Base-by-base conservation (phyloP, 2,113 vertebrate species). In the Calidris pugnax region DNA sequence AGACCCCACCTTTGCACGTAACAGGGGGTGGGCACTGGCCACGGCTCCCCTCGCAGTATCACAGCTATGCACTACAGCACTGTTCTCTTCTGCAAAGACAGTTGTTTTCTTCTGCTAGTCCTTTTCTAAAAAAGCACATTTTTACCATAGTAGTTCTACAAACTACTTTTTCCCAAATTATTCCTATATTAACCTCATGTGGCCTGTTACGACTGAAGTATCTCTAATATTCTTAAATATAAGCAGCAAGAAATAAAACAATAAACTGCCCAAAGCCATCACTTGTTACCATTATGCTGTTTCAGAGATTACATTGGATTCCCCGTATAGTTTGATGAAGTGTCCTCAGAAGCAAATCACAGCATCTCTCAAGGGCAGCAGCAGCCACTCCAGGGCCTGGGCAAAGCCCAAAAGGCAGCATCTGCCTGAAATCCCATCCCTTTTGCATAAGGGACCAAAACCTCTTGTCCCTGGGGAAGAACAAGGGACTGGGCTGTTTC, bases 1-100 rank as follows among this genome's bases (percentile, higher is more conserved):
- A 24, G 56, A 48, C 10, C 18, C 30, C 37, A 51, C 11, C 19
- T 10, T 55, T 20, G 35, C 28, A 39, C 2, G 2, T 3, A 26
- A 12, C 2, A 2, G 2, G 15, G 16, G 7, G 32, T 0, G 27
- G 12, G 24, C 19, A 5, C 4, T n/a, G 4, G 2, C 45, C 21
- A 10, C 1, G 16, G 64, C 19, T 55, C 39, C 60, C 71, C 16
- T 30, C 7, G 16, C 59, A 45, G 37, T 47, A 16, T 15, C 48
- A 12, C 35, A 20, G 60, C 47, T 27, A 9, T 2, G 21, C 32
- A 18, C 28, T 8, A 18, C 28, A 23, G 48, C 1, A 6, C 37
- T 14, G 2, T 4, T 35, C 73, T 45, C 41, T 47, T 55, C 48
- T 19, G 43, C 48, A 50, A 50, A 43, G 35, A 21, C n/a, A 35